Evolutionary conservation across 1,140 invertebrate genomes (phyloP), one percentile per base, ranked within the genome.

Genomic region (Bombus turneri): DNA sequence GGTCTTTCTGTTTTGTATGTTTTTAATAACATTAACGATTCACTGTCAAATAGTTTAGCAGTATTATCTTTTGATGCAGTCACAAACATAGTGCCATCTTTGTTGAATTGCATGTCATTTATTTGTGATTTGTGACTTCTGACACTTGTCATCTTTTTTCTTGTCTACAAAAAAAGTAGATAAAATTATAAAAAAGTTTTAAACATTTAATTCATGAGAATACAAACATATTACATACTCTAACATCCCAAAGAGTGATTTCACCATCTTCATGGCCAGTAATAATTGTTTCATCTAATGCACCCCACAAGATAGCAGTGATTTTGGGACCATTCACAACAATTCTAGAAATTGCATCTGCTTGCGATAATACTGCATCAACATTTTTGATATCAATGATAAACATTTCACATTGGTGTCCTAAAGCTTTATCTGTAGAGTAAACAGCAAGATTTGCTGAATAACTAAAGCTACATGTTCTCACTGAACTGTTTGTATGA

Each of bases 1-100:
- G 98, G 99, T 88, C 99, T 96, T 92, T 99, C 99, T 28, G 99
- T 99, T 95, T 99, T 99, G 94, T 99, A 99, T 13, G 98, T 98
- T 94, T 99, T 99, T 53, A 99, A 93, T 37, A 97, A 96, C 93
- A 98, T 96, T 37, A 99, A 95, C 18, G 97, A 97, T 64, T 97
- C 97, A 15, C 97, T 97, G 94, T 99, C 98, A 95, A 99, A 99
- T 3, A 99, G 95, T 94, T 99, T 99, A 1, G 99, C 98, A 28
- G 98, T 98, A 86, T 97, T 97, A 95, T 99, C 99, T 95, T 99
- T 98, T 1, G 98, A 99, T 8, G 99, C 98, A 9, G 99, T 99
- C 28, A 99, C 98, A 92, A 99, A 98, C 98, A 99, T 99, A 5
- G 98, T 98, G 34, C 97, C 97, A 94, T 99, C 99, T 92, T 98